These are phyloP conservation scores for Macrophya alboannulata DNA, from an alignment of 2,888 invertebrate species.

Conservation along the genomic window DNA sequence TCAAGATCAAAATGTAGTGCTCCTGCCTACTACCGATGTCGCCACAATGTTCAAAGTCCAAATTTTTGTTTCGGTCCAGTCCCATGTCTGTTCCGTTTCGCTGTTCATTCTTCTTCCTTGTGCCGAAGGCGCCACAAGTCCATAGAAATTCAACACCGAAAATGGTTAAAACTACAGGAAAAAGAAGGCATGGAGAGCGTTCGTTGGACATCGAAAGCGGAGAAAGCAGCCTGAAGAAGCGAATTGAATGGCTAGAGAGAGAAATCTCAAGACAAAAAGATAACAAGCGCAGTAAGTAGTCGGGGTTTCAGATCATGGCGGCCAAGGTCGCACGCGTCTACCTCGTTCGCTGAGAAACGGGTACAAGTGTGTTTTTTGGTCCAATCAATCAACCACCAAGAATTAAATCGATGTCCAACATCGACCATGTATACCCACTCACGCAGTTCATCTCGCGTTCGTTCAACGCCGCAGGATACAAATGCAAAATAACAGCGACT, in stretches of 20 bases:
- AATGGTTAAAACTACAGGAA: slow-evolving; percentile 51
- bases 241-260: slow-evolving; percentile 57
- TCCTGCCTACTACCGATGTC: slow-evolving; percentile 42
- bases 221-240: slow-evolving; percentile 35
- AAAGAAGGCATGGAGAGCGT: slow-evolving; percentile 53
- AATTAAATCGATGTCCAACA: slow-evolving; percentile 54
- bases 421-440: slow-evolving; percentile 24
- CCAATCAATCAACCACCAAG: slow-evolving; percentile 53
- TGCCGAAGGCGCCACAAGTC: slow-evolving; percentile 57
- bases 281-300: slow-evolving; percentile 55
- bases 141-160: slow-evolving; percentile 21
- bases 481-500: neutral
- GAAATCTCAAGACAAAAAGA: neutral
- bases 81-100: slow-evolving; percentile 17
- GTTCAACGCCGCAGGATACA: slow-evolving; percentile 48
- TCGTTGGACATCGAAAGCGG: slow-evolving; percentile 54
- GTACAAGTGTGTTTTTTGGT: slow-evolving; percentile 54
- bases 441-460: slow-evolving; percentile 27
- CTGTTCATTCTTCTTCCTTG: slow-evolving; percentile 55
- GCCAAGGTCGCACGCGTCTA: neutral
- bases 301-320: neutral
- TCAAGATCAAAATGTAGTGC: slow-evolving; percentile 46
- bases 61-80: slow-evolving; percentile 45
- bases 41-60: slow-evolving; percentile 34
- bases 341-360: neutral